A percentile compares a stretch with the other conserved stretches of the same genome.
phyloP scores from a whole-genome alignment of 2,888 invertebrate genomes.

The Polyommatus iphigenia region DNA sequence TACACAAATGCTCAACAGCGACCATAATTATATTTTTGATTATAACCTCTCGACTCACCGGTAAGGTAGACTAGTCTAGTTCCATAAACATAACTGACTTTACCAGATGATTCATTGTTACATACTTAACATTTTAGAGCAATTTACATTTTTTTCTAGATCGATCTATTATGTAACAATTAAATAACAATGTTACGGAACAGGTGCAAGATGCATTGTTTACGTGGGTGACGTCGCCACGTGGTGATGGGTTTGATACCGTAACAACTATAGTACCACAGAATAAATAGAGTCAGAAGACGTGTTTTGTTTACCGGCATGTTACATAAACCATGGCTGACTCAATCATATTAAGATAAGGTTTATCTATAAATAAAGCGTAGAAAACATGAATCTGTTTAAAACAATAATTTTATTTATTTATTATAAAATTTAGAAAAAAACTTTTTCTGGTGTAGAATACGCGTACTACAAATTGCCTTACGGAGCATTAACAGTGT shows the following conservation, averaged over 20 bases:
- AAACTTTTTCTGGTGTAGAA: too few relatives aligned
- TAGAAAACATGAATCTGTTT: too few relatives aligned
- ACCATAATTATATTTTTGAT: too few relatives aligned
- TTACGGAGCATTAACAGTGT: too few relatives aligned
- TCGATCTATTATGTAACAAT: background rate
- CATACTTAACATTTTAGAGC: background rate
- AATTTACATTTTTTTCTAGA: background rate
- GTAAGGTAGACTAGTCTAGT: background rate
- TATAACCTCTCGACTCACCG: background rate
- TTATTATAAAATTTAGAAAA: too few relatives aligned
- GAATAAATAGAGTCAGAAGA: background rate
- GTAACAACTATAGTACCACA: background rate
- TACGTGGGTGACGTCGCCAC: background rate
- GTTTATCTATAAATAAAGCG: too few relatives aligned
- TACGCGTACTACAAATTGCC: too few relatives aligned
- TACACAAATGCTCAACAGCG: too few relatives aligned
- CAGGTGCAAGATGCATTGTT: slow-evolving; percentile 7
- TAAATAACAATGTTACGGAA: background rate
- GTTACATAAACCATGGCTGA: too few relatives aligned
- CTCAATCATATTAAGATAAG: too few relatives aligned
- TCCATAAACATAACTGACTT: background rate
- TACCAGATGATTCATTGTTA: background rate
- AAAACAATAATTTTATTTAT: too few relatives aligned
- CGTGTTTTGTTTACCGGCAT: background rate
- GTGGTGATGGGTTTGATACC: background rate